phyloP scores from a whole-genome alignment of 2,113 vertebrate genomes.

The Lepisosteus osseus region DNA sequence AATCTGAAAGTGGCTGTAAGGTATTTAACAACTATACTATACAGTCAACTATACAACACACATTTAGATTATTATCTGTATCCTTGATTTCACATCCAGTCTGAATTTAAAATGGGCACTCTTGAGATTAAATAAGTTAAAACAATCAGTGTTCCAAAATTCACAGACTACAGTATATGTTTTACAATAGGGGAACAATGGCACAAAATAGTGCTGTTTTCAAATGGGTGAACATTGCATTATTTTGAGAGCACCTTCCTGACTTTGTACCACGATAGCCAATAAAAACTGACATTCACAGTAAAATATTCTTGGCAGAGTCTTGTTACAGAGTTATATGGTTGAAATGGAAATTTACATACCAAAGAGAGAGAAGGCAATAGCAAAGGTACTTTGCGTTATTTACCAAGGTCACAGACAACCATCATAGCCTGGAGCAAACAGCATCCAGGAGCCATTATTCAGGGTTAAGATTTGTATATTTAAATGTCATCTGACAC shows the following conservation, averaged over 20 bases:
- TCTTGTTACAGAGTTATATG: not conserved
- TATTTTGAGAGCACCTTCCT: not conserved
- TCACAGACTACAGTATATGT: too few species aligned
- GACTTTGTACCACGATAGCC: not conserved
- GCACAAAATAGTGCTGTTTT: too few species aligned
- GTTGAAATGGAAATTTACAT: not conserved
- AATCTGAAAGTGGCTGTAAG: too few species aligned
- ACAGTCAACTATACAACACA: too few species aligned
- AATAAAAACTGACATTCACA: not conserved
- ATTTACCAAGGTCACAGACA: not conserved
- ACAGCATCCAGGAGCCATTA: not conserved
- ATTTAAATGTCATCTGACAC: constrained; percentile 8
- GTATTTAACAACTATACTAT: too few species aligned
- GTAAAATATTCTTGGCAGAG: not conserved
- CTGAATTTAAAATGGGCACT: too few species aligned
- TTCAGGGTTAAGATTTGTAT: not conserved
- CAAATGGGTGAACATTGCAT: not conserved
- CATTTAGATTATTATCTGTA: too few species aligned
- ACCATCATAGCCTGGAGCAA: not conserved
- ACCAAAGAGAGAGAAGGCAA: not conserved
- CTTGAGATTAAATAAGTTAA: too few species aligned
- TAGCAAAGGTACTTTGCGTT: not conserved
- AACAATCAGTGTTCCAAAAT: too few species aligned
- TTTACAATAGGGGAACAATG: too few species aligned
- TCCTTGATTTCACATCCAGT: too few species aligned